These are phyloP conservation scores for Elgonia sp. DNA, from an alignment of 2,888 invertebrate genomes.

Conservation along the genomic window DNA sequence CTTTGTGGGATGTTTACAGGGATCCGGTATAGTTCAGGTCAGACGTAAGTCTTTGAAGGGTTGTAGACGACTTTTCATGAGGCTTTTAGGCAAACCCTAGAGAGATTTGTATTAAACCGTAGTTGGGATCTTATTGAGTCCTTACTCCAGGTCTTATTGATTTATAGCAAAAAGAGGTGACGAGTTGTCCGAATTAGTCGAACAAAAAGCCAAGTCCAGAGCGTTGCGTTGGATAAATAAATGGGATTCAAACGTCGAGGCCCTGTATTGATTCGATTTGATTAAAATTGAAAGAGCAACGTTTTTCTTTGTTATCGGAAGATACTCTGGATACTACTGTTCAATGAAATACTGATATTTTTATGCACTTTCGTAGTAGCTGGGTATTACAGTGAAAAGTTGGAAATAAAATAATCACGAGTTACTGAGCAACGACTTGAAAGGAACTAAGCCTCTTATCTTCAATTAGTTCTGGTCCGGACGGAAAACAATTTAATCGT, in stretches of 20 bases:
- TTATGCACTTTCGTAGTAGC: conserved; percentile 62
- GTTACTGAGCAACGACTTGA: conserved; percentile 72
- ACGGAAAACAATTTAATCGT: conserved; percentile 74
- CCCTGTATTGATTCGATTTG: conserved; percentile 35
- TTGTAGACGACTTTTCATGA: conserved; percentile 59
- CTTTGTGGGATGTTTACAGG: conserved; percentile 56
- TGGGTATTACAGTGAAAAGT: conserved; percentile 68
- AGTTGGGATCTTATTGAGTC: conserved; percentile 41
- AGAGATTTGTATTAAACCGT: conserved; percentile 53
- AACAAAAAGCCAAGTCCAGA: conserved; percentile 4
- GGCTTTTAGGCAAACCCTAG: conserved; percentile 50
- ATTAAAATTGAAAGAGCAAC: conserved; percentile 54
- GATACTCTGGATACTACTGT: conserved; percentile 34
- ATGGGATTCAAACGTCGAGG: conserved; percentile 5
- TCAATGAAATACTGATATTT: conserved; percentile 66
- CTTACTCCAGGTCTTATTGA: conserved; percentile 41
- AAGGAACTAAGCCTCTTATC: conserved; percentile 76
- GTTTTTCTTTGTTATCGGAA: conserved; percentile 53
- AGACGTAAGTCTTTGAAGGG: conserved; percentile 56
- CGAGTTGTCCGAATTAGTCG: conserved; percentile 27
- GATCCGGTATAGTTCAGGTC: conserved; percentile 48
- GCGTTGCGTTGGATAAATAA: conserved; percentile 40
- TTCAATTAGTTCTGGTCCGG: conserved; percentile 74
- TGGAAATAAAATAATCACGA: conserved; percentile 74
- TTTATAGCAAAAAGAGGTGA: conserved; percentile 35